Evolutionary conservation across 2,797 vertebrate species (phyloP), one percentile per base, ranked within the genome.

Genomic region (Typhlichthys eigenmanni): DNA sequence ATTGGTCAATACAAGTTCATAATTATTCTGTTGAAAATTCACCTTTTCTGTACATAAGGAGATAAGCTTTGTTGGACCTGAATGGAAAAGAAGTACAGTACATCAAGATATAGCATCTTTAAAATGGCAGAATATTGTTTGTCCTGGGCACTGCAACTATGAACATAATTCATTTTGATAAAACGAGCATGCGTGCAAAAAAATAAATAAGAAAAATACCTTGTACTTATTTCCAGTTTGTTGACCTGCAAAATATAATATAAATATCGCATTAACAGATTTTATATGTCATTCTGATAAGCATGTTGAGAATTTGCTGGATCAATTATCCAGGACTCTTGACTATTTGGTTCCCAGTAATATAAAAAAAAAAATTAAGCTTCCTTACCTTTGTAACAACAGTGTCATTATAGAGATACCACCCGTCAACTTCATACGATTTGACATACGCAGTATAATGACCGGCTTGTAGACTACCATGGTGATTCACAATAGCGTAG

Each of bases 41-140:
- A 88, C 90, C 62, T 60, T 81, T 87, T 58, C 60, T 88, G 75
- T 90, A 92, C 85, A 91, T 82, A 53, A 92, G 81, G 4, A 92
- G 78, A 55, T 90, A 92, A 6, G 87, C 85, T 17, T 67, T 43
- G 0, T 0, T 0, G 8, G 87, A 89, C 32, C 87, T 89, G 56
- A 45, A 59, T 17, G 17, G 9, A 52, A 29, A 65, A 0, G 34
- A 49, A 19, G 55, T 7, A 12, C n/a, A 55, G 4, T 58, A 51
- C 14, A 47, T 12, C 1, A 55, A 14, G 34, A 51, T 13, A 13
- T 3, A 51, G 7, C 2, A 46, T 46, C 17, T 5, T 5, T 19
- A 29, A 13, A 19, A 13, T 54, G 10, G 12, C 13, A 19, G 4
- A 29, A 32, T 54, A 13, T 4, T 13, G 52, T 6, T 29, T 29